phyloP scores from a whole-genome alignment of 2,797 vertebrate genomes.

The Lutjanus campechanus region DNA sequence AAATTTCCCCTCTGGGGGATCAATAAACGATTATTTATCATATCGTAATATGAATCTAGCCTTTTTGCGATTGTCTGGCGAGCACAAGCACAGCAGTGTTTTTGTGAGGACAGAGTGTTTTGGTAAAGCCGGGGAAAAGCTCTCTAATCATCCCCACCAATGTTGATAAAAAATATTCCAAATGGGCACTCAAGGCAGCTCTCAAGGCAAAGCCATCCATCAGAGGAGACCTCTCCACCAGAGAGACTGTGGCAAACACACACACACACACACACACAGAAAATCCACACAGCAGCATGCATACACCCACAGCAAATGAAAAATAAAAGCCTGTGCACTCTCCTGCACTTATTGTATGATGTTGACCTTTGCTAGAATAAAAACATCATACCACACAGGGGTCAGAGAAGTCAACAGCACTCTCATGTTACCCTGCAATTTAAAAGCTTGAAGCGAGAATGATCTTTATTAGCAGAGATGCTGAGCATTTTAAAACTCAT shows the following conservation, averaged over 20 bases:
- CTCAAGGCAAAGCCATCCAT: conserved; percentile 40
- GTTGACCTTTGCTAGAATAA: background rate
- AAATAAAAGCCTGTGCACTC: conserved; percentile 34
- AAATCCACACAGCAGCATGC: conserved; percentile 6
- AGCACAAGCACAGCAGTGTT: conserved; percentile 6
- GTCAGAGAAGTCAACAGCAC: conserved; percentile 33
- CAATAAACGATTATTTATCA: background rate
- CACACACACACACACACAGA: conserved; percentile 10
- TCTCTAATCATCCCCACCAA: conserved; percentile 19
- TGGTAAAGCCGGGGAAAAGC: conserved; percentile 19
- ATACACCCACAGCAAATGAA: conserved; percentile 32
- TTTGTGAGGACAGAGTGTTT: conserved; percentile 6
- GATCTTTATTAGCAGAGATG: conserved; percentile 20
- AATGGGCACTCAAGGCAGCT: conserved; percentile 26
- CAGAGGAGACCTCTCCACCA: conserved; percentile 31
- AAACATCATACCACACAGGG: conserved; percentile 13
- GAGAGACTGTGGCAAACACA: background rate
- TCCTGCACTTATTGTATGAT: conserved; percentile 14
- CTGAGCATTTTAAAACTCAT: conserved; percentile 13
- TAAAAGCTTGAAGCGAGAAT: conserved; percentile 7
- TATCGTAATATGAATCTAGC: background rate
- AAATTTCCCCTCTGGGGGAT: background rate
- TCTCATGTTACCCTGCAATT: conserved; percentile 11
- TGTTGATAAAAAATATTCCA: conserved; percentile 29
- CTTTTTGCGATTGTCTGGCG: background rate